These are phyloP conservation scores for Apteryx mantelli DNA, from an alignment of 2,113 vertebrate genomes.

Conservation along the genomic window DNA sequence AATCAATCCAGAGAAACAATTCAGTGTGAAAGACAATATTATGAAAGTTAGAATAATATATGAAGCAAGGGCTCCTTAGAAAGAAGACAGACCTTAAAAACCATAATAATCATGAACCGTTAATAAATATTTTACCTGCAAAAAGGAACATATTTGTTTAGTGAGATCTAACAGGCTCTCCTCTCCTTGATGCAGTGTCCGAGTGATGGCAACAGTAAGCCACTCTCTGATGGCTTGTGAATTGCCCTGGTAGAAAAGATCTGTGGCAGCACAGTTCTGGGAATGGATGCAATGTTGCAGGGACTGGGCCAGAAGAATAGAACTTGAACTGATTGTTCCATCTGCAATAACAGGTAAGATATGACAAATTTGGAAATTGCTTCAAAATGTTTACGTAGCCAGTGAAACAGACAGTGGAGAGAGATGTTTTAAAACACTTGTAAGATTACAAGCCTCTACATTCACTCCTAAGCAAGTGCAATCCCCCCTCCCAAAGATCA, in stretches of 20 bases:
- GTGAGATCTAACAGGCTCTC: slow-evolving; percentile 94
- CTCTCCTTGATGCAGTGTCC: slow-evolving; percentile 94
- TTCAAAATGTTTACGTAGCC: fast-evolving
- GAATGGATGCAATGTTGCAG: slow-evolving; percentile 90
- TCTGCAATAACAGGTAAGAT: slow-evolving; percentile 74
- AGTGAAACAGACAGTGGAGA: not conserved
- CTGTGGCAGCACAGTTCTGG: slow-evolving; percentile 93
- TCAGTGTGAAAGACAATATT: not conserved
- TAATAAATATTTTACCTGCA: slow-evolving; percentile 81
- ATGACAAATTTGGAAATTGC: not conserved
- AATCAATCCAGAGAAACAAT: not conserved
- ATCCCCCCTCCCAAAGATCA: not conserved
- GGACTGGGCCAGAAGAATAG: slow-evolving; percentile 93
- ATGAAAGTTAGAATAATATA: not conserved
- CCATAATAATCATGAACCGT: not conserved
- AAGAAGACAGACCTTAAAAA: not conserved
- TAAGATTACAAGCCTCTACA: not conserved
- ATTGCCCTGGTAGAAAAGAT: slow-evolving; percentile 96
- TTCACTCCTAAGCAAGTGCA: not conserved
- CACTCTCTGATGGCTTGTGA: slow-evolving; percentile 91
- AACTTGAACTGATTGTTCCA: slow-evolving; percentile 93
- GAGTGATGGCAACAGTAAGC: slow-evolving; percentile 93
- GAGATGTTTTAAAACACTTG: not conserved
- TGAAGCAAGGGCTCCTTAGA: not conserved
- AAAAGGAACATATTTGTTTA: slow-evolving; percentile 94